These are phyloP conservation scores for Drosophila melanica DNA, from an alignment of 1,140 invertebrate genomes.

Conservation along the genomic window DNA sequence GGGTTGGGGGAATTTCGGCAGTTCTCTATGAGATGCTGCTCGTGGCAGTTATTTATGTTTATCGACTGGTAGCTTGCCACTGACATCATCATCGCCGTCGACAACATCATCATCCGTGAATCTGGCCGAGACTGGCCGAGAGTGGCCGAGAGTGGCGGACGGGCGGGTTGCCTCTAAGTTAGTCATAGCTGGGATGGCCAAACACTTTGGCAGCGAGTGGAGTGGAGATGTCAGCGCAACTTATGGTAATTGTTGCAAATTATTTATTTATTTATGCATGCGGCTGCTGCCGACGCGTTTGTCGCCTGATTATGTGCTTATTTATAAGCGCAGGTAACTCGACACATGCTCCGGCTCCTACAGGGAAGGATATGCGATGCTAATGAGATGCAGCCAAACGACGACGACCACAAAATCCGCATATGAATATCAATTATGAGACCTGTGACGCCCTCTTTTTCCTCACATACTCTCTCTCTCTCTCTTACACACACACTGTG, in stretches of 20 bases:
- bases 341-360: conserved; percentile 37
- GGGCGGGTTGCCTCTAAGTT: conserved; percentile 43
- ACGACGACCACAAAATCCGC: conserved; percentile 47
- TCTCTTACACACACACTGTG: background rate
- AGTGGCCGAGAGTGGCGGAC: background rate
- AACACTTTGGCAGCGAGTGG: conserved; percentile 33
- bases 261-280: conserved; percentile 80
- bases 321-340: conserved; percentile 65
- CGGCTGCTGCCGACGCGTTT: conserved; percentile 46
- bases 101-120: conserved; percentile 13
- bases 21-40: conserved; percentile 16
- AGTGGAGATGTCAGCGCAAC: conserved; percentile 69
- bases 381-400: conserved; percentile 73
- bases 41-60: conserved; percentile 72
- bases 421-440: conserved; percentile 76
- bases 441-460: background rate
- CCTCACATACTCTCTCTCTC: background rate
- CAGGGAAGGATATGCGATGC: conserved; percentile 56
- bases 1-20: background rate
- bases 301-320: conserved; percentile 80
- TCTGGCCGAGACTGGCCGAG: background rate
- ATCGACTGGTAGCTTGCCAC: conserved; percentile 67
- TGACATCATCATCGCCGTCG: conserved; percentile 72
- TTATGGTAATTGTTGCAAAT: conserved; percentile 81
- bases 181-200: conserved; percentile 58